phyloP scores from a whole-genome alignment of 2,797 vertebrate species.

The Mus minutoides region DNA sequence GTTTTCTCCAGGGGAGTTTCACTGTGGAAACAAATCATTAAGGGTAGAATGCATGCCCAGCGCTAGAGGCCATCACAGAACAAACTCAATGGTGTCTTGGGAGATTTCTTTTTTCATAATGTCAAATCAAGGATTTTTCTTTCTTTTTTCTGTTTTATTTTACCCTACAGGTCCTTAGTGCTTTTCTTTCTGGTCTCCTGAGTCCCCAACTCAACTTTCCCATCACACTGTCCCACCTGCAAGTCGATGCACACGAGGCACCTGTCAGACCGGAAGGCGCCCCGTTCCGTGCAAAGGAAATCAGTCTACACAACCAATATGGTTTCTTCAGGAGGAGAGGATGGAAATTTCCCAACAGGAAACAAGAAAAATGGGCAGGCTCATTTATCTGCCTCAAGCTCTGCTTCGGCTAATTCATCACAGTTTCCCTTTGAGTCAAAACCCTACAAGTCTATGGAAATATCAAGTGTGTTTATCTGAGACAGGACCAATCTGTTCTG shows the following conservation, averaged over 20 bases:
- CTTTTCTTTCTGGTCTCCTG: not conserved
- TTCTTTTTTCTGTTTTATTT: not conserved
- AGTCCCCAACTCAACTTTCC: not conserved
- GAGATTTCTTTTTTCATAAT: not conserved
- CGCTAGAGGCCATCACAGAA: not conserved
- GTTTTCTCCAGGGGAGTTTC: not conserved
- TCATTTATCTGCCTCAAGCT: not conserved
- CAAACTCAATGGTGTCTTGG: not conserved
- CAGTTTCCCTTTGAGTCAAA: slow-evolving; percentile 21
- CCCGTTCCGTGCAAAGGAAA: not conserved
- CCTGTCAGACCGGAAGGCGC: not conserved
- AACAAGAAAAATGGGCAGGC: not conserved
- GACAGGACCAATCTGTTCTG: slow-evolving; percentile 14
- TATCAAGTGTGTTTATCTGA: not conserved
- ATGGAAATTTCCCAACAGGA: not conserved
- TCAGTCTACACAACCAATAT: not conserved
- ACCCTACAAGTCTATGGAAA: not conserved
- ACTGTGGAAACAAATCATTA: not conserved
- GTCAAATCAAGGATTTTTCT: not conserved
- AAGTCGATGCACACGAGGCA: not conserved
- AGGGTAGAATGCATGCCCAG: not conserved
- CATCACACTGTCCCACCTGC: not conserved
- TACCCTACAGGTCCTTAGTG: not conserved
- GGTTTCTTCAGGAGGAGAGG: not conserved
- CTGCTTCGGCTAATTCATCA: not conserved